Conservation (phyloP, 2,113 vertebrate genomes). For the Antigone vipio region DNA sequence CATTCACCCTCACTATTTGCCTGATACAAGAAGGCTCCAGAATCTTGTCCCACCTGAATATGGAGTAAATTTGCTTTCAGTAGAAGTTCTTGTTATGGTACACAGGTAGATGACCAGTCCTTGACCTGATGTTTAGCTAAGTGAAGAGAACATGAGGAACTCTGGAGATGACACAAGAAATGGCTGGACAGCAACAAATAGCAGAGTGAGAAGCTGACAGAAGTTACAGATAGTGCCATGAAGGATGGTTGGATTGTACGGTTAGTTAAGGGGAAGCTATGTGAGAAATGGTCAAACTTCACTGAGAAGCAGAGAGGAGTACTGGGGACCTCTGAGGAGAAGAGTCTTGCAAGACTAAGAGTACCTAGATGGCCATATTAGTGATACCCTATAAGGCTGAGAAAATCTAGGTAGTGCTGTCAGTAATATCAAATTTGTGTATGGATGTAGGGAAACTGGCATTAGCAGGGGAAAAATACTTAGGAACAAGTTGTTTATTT, state of each 20-base stretch:
- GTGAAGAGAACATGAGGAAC: neutral
- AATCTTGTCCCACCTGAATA: neutral
- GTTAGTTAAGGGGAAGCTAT: neutral
- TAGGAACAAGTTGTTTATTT: neutral
- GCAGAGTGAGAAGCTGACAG: neutral
- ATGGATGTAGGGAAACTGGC: neutral
- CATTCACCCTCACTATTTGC: neutral
- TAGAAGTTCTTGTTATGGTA: neutral
- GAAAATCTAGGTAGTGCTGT: neutral
- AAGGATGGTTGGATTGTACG: neutral
- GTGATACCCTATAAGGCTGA: neutral
- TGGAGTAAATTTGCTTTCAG: neutral
- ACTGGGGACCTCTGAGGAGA: neutral
- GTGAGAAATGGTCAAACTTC: neutral
- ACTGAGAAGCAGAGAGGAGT: neutral
- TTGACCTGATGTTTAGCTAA: neutral
- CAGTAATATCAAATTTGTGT: neutral
- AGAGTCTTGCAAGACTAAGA: neutral
- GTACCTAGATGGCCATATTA: neutral
- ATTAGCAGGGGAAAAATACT: neutral
- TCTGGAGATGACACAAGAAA: neutral
- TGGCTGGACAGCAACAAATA: neutral
- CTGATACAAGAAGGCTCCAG: neutral
- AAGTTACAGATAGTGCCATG: neutral
- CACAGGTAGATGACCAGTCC: neutral